phyloP scores from a whole-genome alignment of 2,797 vertebrate genomes.

The Channallabes apus region DNA sequence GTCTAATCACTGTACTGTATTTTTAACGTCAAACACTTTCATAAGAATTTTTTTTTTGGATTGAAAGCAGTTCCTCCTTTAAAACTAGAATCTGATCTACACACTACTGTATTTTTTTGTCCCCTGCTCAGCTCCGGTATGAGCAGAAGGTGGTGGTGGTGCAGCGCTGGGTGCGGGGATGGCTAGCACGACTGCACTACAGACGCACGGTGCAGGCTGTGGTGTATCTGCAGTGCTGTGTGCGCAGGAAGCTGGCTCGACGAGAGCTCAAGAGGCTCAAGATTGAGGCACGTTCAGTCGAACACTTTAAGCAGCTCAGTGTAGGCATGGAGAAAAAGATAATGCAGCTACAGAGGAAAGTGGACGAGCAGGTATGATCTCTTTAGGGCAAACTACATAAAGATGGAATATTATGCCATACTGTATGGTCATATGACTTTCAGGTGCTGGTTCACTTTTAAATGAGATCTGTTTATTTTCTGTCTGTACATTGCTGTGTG shows the following conservation, averaged over 20 bases:
- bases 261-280: slow-evolving; percentile 87
- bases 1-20: too few relatives aligned
- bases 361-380: slow-evolving; percentile 86
- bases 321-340: slow-evolving; percentile 97
- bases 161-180: slow-evolving; percentile 86
- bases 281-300: slow-evolving; percentile 91
- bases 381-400: background rate
- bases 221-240: slow-evolving; percentile 89
- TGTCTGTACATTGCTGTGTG: background rate
- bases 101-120: background rate
- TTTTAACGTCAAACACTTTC: too few relatives aligned
- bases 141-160: slow-evolving; percentile 85
- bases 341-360: slow-evolving; percentile 90
- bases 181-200: slow-evolving; percentile 78
- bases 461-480: slow-evolving; percentile 5
- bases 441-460: background rate
- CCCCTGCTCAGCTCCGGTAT: slow-evolving; percentile 77
- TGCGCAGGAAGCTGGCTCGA: slow-evolving; percentile 87
- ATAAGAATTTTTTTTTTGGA: background rate
- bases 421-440: background rate
- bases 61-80: background rate
- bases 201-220: slow-evolving; percentile 71
- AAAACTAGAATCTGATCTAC: background rate
- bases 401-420: too few relatives aligned
- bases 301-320: slow-evolving; percentile 91